A percentile compares a stretch with the other conserved stretches of the same genome.
phyloP scores from a whole-genome alignment of 2,797 vertebrate genomes.

The Mormyrops attenuatus region DNA sequence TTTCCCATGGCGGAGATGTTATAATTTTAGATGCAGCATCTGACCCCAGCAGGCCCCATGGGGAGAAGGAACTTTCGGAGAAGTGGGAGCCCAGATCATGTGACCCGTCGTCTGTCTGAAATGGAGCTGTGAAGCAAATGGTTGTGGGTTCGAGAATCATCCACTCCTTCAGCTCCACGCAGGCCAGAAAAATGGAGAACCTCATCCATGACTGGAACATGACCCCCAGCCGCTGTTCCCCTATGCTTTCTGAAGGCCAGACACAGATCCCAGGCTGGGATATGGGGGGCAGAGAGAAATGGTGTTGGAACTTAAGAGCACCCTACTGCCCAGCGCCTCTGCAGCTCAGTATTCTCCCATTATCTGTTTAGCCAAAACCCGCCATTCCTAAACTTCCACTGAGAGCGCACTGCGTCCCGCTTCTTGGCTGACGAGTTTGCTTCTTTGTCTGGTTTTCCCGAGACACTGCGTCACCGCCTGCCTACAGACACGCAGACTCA shows the following conservation, averaged over 20 bases:
- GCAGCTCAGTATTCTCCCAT: slow-evolving; percentile 62
- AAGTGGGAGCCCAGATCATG: slow-evolving; percentile 28
- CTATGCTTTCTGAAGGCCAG: slow-evolving; percentile 42
- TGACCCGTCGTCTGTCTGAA: background rate
- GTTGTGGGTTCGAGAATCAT: slow-evolving; percentile 34
- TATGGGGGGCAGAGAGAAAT: slow-evolving; percentile 30
- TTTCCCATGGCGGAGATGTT: background rate
- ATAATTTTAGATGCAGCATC: background rate
- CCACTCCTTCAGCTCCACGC: slow-evolving; percentile 36
- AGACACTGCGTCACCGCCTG: slow-evolving; percentile 81
- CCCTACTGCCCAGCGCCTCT: slow-evolving; percentile 58
- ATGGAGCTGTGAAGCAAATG: slow-evolving; percentile 33
- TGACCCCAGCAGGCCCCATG: background rate
- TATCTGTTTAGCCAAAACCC: slow-evolving; percentile 58
- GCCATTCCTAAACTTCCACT: slow-evolving; percentile 19
- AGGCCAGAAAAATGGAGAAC: slow-evolving; percentile 25
- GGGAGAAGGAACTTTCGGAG: background rate
- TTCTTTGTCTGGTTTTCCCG: slow-evolving; percentile 77
- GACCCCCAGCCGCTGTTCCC: slow-evolving; percentile 31
- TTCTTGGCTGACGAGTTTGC: slow-evolving; percentile 74
- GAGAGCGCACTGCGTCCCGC: slow-evolving; percentile 40
- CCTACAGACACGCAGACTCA: slow-evolving; percentile 76
- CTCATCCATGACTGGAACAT: slow-evolving; percentile 26
- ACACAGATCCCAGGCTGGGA: slow-evolving; percentile 26
- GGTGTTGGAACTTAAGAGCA: slow-evolving; percentile 52